Base-by-base conservation (phyloP, 2,797 vertebrate genomes). In the Loriculus beryllinus region DNA sequence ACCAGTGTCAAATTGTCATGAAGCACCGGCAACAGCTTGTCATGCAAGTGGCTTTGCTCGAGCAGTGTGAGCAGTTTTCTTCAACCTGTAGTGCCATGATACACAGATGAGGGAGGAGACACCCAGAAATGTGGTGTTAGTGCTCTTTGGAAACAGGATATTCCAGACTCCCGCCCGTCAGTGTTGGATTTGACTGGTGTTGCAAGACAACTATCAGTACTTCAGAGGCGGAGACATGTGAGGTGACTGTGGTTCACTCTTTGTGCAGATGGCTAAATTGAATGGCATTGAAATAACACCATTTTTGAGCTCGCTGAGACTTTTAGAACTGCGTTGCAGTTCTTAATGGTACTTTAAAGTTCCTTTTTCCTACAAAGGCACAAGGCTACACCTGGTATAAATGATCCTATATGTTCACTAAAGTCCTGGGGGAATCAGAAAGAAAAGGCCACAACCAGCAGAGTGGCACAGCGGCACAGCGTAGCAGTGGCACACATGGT, bases 121-220 rank as follows among this genome's bases (percentile, higher is more conserved):
- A 76, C 63, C 33, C 78, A 64, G 68, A 94, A 70, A 51, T 5
- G 43, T 4, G 0, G 31, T 76, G 49, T 56, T 16, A 33, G 40
- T 60, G n/a, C 68, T 84, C 70, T 82, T 37, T 29, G 70, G 67
- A 87, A 92, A 39, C 91, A 80, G 82, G 75, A 91, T 93, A 84
- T 89, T 85, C 84, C 11, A 0, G 91, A 62, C 64, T 91, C 33
- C 20, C 14, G 19, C 40, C 75, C 49, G 18, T 31, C 56, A 40
- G 33, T 33, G 54, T 78, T 49, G 49, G 82, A 72, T 31, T 49
- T 28, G 16, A 35, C 59, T 7, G 28, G 39, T 85, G 71, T 87
- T 76, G 82, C 75, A 95, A 89, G 68, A 62, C 60, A 91, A 0
- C 67, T 51, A 25, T 26, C 43, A 74, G 83, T 82, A 33, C 35